Percentiles rank a stretch among this genome's conserved stretches.
Evolutionary conservation across 2,888 invertebrate genomes (phyloP).

Genomic region (Clunio marinus): DNA sequence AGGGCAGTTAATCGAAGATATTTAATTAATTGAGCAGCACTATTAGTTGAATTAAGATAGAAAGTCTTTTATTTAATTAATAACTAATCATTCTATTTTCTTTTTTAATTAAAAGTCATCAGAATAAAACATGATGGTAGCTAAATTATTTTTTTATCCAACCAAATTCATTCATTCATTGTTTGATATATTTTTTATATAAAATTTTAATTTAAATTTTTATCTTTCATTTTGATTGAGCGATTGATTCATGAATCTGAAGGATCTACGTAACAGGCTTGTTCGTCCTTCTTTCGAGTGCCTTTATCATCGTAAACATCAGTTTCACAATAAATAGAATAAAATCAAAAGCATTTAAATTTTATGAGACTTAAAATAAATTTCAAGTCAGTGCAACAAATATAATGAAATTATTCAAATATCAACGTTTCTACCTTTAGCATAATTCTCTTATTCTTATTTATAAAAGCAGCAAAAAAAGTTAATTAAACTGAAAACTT

Average conservation of each 20-base stretch:
- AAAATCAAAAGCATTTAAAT: background rate
- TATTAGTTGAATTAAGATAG: no score
- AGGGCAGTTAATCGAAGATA: slow-evolving; percentile 30
- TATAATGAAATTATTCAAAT: background rate
- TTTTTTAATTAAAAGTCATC: background rate
- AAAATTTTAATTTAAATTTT: background rate
- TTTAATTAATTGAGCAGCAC: background rate
- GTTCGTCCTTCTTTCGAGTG: slow-evolving; percentile 2
- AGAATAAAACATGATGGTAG: no score
- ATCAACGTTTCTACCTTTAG: background rate
- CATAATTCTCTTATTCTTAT: no score
- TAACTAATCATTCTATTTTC: background rate
- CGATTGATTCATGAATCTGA: no score
- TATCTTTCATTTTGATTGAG: background rate
- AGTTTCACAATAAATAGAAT: background rate
- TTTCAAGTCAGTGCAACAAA: no score
- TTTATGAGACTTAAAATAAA: background rate
- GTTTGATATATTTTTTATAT: background rate
- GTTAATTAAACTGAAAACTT: background rate
- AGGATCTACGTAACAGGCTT: background rate
- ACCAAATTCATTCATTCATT: background rate
- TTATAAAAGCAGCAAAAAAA: background rate
- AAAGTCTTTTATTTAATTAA: no score
- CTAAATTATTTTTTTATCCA: slow-evolving; percentile 9
- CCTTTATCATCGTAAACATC: background rate